A percentile compares a stretch with the other conserved stretches of the same genome.
phyloP scores from a whole-genome alignment of 2,113 vertebrate species.

The Protobothrops mucrosquamatus region DNA sequence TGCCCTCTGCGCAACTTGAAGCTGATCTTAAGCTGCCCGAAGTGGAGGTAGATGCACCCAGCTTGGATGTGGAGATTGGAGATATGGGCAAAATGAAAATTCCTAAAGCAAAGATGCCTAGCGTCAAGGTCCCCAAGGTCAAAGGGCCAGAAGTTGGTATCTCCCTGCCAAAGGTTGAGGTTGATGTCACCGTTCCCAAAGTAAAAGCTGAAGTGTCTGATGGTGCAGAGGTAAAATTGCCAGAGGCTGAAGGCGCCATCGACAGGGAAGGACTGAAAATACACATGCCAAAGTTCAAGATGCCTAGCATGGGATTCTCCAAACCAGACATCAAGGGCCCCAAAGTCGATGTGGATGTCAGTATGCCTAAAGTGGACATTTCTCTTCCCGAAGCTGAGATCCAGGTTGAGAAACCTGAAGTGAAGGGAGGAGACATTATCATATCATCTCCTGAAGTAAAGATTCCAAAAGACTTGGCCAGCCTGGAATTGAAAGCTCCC shows the following conservation, averaged over 20 bases:
- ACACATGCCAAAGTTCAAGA: conserved; percentile 3
- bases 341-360: neutral
- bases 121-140: accelerated
- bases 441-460: neutral
- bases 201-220: neutral
- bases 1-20: too few species aligned
- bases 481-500: neutral
- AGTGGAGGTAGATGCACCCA: neutral
- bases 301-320: neutral
- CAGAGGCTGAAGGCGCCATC: neutral
- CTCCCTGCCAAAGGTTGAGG: neutral
- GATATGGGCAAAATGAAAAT: neutral
- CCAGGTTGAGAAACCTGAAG: neutral
- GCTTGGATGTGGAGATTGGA: neutral
- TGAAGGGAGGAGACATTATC: neutral
- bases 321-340: neutral
- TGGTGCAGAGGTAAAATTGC: accelerated
- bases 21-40: too few species aligned
- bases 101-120: neutral
- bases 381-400: neutral
- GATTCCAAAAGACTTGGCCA: neutral
- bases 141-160: neutral
- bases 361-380: neutral
- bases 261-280: neutral
- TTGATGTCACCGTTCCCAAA: neutral